Conservation (phyloP, 2,888 invertebrate genomes). For the Cryptus armator region DNA sequence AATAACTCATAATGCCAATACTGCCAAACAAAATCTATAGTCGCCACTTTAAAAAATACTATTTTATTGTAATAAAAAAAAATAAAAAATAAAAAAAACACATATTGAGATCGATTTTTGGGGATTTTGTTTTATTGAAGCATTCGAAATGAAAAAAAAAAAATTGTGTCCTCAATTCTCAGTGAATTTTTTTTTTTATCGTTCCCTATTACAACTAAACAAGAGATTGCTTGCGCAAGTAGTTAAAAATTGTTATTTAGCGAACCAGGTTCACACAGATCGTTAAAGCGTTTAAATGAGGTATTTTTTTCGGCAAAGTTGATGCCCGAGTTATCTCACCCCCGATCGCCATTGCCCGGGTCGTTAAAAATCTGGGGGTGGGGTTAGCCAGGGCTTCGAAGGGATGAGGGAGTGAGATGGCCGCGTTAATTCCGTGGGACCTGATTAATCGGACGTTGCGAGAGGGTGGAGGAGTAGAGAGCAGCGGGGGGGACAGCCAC, state of each 20-base stretch:
- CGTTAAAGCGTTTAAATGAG: background rate
- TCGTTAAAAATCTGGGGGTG: background rate
- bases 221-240: background rate
- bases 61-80: too few species aligned
- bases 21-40: too few species aligned
- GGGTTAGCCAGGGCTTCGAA: constrained; percentile 1
- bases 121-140: too few species aligned
- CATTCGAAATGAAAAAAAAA: too few species aligned
- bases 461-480: background rate
- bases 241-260: background rate
- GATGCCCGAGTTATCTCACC: background rate
- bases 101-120: too few species aligned
- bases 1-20: background rate
- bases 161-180: too few species aligned
- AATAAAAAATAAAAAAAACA: too few species aligned
- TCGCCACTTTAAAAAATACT: too few species aligned
- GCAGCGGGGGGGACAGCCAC: constrained; percentile 69
- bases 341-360: background rate
- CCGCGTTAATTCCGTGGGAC: constrained; percentile 83
- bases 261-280: background rate
- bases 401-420: constrained; percentile 71
- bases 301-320: background rate
- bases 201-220: background rate
- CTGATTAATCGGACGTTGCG: constrained; percentile 84
- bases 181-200: too few species aligned